phyloP scores from a whole-genome alignment of 2,113 vertebrate species.

The Copsychus sechellarum region DNA sequence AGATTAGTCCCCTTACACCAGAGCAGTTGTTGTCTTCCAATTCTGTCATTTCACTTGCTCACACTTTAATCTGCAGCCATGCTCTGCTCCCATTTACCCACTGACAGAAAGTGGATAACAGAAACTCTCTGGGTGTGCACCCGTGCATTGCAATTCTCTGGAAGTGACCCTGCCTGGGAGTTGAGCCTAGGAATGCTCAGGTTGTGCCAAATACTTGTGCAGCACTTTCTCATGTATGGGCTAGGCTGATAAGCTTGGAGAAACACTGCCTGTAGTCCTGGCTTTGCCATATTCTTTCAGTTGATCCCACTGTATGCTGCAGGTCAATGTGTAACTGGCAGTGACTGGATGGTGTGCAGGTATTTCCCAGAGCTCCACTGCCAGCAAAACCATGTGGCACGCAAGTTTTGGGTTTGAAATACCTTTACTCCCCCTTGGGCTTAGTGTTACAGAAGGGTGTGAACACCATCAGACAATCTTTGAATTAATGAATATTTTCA shows the following conservation, averaged over 20 bases:
- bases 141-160: rapidly evolving
- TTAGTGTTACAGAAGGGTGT: background rate
- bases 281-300: background rate
- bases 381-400: background rate
- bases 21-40: background rate
- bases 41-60: background rate
- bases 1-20: background rate
- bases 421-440: background rate
- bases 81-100: background rate
- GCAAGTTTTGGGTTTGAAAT: background rate
- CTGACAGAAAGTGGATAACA: background rate
- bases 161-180: background rate
- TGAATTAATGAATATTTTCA: background rate
- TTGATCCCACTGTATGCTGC: background rate
- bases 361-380: background rate
- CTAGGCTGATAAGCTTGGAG: background rate
- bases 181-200: background rate
- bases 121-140: background rate
- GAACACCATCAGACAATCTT: background rate
- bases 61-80: background rate
- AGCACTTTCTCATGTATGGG: rapidly evolving
- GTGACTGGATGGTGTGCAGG: background rate
- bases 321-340: background rate
- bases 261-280: background rate
- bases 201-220: background rate